Evolutionary conservation across 2,113 vertebrate species (phyloP).

Genomic region (Alligator mississippiensis): DNA sequence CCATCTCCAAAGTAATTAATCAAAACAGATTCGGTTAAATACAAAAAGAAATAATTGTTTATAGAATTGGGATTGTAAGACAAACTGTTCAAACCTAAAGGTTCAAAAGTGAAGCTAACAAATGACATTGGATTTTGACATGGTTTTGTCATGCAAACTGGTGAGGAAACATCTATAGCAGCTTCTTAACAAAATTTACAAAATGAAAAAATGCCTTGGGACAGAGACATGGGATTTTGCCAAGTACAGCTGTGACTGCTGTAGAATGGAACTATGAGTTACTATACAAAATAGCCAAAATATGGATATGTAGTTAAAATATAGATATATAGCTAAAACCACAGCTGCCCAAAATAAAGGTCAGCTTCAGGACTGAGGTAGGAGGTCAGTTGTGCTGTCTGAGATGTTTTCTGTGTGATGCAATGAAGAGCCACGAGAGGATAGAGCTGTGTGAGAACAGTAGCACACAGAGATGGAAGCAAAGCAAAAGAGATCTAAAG

Average conservation of each 20-base stretch:
- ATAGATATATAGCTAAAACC: neutral
- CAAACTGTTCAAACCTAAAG: neutral
- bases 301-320: neutral
- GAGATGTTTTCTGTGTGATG: neutral
- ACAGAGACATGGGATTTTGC: neutral
- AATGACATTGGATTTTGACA: neutral
- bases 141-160: neutral
- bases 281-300: neutral
- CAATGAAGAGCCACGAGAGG: neutral
- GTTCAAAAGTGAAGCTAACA: neutral
- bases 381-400: neutral
- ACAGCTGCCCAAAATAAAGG: neutral
- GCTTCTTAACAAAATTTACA: neutral
- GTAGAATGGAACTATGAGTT: neutral
- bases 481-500: neutral
- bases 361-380: neutral
- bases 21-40: neutral
- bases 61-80: neutral
- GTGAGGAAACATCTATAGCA: neutral
- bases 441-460: neutral
- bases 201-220: neutral
- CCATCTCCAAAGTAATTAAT: neutral
- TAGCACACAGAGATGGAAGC: neutral
- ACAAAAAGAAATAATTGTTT: neutral
- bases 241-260: neutral